A percentile compares a stretch with the other conserved stretches of the same genome.
phyloP scores from a whole-genome alignment of 2,113 vertebrate genomes.

The Pachypanchax playfairii region DNA sequence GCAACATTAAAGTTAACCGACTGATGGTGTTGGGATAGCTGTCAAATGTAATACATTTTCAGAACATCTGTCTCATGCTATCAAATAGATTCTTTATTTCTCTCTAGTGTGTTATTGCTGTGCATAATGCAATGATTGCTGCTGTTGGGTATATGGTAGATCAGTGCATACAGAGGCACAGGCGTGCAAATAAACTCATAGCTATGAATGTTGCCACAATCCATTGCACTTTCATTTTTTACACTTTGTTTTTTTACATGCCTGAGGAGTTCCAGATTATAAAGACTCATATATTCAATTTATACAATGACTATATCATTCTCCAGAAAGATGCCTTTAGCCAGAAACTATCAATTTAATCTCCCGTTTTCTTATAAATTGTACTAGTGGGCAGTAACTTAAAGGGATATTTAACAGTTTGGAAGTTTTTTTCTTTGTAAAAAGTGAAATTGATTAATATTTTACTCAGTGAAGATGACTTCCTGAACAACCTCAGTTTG shows the following conservation, averaged over 20 bases:
- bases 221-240: neutral
- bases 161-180: slow-evolving; percentile 20
- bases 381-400: slow-evolving; percentile 6
- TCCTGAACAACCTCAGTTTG: too few species aligned
- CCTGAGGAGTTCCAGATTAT: slow-evolving; percentile 9
- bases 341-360: slow-evolving; percentile 18
- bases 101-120: slow-evolving; percentile 13
- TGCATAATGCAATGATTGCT: slow-evolving; percentile 9
- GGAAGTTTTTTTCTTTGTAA: too few species aligned
- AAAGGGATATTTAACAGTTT: too few species aligned
- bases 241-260: neutral
- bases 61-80: neutral
- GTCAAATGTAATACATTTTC: neutral
- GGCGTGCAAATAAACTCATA: slow-evolving; percentile 31
- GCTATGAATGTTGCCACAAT: slow-evolving; percentile 20
- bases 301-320: slow-evolving; percentile 7
- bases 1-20: slow-evolving; percentile 2
- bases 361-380: slow-evolving; percentile 5
- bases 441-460: too few species aligned
- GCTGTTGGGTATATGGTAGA: slow-evolving; percentile 1
- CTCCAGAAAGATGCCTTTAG: slow-evolving; percentile 20
- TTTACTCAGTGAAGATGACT: too few species aligned
- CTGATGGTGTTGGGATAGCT: neutral
- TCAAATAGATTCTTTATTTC: slow-evolving; percentile 5
- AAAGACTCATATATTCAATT: slow-evolving; percentile 22